Conservation (phyloP, 2,888 invertebrate genomes). For the Dexiosoma caninum region DNA sequence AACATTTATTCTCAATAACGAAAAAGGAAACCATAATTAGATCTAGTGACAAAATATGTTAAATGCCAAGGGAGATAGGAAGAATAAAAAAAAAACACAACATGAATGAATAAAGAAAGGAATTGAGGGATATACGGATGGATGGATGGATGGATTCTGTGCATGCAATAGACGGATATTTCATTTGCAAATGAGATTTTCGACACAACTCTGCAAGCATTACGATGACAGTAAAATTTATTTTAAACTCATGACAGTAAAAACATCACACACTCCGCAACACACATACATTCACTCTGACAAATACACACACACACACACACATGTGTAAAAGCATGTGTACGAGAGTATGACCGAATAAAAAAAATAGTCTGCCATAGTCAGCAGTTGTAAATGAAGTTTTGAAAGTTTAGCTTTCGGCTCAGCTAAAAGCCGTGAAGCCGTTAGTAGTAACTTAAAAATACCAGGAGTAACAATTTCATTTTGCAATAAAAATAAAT, state of each 20-base stretch:
- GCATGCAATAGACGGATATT: conserved; percentile 27
- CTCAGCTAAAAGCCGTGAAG: no score
- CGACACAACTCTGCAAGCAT: neutral
- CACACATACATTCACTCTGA: neutral
- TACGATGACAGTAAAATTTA: neutral
- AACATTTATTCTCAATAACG: conserved; percentile 54
- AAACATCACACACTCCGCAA: neutral
- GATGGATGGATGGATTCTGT: neutral
- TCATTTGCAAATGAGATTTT: conserved; percentile 43
- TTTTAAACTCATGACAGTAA: neutral
- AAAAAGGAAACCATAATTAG: conserved; percentile 62
- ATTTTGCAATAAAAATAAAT: no score
- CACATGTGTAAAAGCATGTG: no score
- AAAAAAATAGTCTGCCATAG: no score
- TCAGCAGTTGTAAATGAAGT: no score
- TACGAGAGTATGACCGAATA: no score
- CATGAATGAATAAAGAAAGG: neutral
- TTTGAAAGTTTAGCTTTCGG: no score
- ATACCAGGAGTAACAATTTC: no score
- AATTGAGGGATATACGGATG: neutral
- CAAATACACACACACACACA: no score
- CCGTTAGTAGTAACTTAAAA: no score
- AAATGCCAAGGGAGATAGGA: conserved; percentile 44
- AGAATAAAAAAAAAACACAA: neutral
- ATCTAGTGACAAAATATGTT: conserved; percentile 57